A percentile compares a stretch with the other conserved stretches of the same genome.
These are phyloP conservation scores for Buathra laborator DNA, from an alignment of 2,888 invertebrate species.

Conservation along the genomic window DNA sequence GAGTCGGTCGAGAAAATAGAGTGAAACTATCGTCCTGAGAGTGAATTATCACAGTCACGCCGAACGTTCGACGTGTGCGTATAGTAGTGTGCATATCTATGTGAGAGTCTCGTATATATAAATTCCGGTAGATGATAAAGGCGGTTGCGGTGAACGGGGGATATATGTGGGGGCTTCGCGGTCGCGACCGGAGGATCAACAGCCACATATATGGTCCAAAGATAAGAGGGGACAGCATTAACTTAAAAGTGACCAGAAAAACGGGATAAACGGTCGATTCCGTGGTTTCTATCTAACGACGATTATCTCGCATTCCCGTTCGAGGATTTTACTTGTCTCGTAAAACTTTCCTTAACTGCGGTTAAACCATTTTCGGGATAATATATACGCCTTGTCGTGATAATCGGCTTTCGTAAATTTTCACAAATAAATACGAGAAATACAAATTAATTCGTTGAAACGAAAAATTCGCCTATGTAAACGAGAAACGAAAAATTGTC, in stretches of 20 bases:
- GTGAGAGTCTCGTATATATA: slow-evolving; percentile 46
- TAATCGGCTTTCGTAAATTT: neutral
- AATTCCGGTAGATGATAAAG: slow-evolving; percentile 48
- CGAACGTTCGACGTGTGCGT: neutral
- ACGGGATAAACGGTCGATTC: slow-evolving; percentile 57
- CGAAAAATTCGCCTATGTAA: neutral
- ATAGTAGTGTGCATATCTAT: slow-evolving; percentile 8
- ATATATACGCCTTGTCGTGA: no score
- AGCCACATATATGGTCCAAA: slow-evolving; percentile 33
- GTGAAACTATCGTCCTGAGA: slow-evolving; percentile 30
- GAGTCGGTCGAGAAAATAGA: slow-evolving; percentile 20
- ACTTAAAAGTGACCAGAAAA: slow-evolving; percentile 56
- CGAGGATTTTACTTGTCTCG: slow-evolving; percentile 62
- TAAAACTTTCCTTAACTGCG: slow-evolving; percentile 57
- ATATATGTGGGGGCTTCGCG: slow-evolving; percentile 43
- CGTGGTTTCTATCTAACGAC: slow-evolving; percentile 57
- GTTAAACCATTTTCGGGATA: slow-evolving; percentile 25
- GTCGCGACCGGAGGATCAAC: slow-evolving; percentile 52
- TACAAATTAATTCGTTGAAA: neutral
- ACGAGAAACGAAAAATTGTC: neutral
- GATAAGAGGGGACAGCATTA: slow-evolving; percentile 60
- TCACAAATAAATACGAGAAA: no score
- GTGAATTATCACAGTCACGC: slow-evolving; percentile 33
- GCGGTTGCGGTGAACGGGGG: slow-evolving; percentile 17
- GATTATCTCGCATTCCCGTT: slow-evolving; percentile 57